phyloP scores from a whole-genome alignment of 2,113 vertebrate genomes.

The Sphyrna mokarran region DNA sequence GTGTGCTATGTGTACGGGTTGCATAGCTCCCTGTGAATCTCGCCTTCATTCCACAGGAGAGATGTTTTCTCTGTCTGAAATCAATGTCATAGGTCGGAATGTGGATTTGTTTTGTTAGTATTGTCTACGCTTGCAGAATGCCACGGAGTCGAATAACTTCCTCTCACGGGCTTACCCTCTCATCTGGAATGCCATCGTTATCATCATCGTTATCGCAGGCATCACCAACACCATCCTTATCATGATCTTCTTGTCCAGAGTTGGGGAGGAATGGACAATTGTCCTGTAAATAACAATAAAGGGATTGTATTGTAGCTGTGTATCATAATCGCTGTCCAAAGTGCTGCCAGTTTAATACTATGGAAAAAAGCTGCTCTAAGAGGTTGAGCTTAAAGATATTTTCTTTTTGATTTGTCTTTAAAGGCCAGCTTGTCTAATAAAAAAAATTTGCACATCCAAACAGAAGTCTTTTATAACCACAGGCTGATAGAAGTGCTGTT shows the following conservation, averaged over 20 bases:
- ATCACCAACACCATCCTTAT: slow-evolving; percentile 91
- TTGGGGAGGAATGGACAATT: slow-evolving; percentile 94
- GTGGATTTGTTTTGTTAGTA: neutral
- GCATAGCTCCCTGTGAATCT: neutral
- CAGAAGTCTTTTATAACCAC: neutral
- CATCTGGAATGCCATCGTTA: slow-evolving; percentile 87
- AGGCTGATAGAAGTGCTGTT: neutral
- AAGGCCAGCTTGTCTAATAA: slow-evolving; percentile 13
- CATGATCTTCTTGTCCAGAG: slow-evolving; percentile 96
- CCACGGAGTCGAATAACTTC: neutral
- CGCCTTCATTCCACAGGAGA: neutral
- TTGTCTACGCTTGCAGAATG: neutral
- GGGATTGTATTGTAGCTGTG: neutral
- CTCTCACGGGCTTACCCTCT: slow-evolving; percentile 67
- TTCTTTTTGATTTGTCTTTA: neutral
- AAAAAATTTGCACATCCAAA: neutral
- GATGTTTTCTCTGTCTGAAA: neutral
- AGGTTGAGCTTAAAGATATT: neutral
- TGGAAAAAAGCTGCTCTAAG: neutral
- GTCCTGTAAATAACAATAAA: slow-evolving; percentile 67
- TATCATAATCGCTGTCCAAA: neutral
- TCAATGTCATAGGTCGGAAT: slow-evolving; percentile 5
- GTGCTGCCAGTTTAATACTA: neutral
- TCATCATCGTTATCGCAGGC: slow-evolving; percentile 93
- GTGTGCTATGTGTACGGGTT: neutral